Conservation (phyloP, 2,888 invertebrate genomes). For the Hirtodrosophila trivittata region DNA sequence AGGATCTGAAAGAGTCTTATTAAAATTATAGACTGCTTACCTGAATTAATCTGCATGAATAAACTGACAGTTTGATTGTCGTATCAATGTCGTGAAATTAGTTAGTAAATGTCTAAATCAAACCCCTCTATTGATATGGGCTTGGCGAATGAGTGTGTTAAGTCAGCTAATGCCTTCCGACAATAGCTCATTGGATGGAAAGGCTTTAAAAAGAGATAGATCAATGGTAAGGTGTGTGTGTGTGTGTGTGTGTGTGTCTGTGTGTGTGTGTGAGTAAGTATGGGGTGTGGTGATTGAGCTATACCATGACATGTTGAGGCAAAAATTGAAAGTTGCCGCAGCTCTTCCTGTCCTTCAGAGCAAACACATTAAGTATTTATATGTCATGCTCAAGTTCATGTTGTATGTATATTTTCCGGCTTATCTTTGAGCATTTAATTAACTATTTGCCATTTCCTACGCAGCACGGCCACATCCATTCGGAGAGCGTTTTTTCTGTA, state of each 20-base stretch:
- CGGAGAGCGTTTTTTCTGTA: slow-evolving; percentile 34
- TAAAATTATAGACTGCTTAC: not conserved
- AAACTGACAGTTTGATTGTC: slow-evolving; percentile 36
- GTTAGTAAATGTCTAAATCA: slow-evolving; percentile 38
- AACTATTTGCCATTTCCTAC: slow-evolving; percentile 56
- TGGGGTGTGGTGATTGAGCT: slow-evolving; percentile 43
- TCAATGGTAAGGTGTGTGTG: not conserved
- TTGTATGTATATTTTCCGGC: slow-evolving; percentile 26
- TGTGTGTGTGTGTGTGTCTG: slow-evolving; percentile 4
- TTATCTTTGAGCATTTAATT: slow-evolving; percentile 58
- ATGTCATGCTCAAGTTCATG: slow-evolving; percentile 47
- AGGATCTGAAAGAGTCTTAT: not conserved
- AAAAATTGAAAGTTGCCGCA: slow-evolving; percentile 45
- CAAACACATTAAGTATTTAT: slow-evolving; percentile 9
- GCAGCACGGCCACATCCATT: slow-evolving; percentile 40
- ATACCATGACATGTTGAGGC: slow-evolving; percentile 18
- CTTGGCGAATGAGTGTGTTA: slow-evolving; percentile 15
- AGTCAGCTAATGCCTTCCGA: slow-evolving; percentile 14
- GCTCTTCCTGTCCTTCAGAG: slow-evolving; percentile 59
- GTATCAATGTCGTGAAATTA: slow-evolving; percentile 44
- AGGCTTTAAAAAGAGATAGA: slow-evolving; percentile 28
- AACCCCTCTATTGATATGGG: slow-evolving; percentile 27
- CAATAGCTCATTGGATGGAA: slow-evolving; percentile 33
- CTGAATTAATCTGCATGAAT: slow-evolving; percentile 1
- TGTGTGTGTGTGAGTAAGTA: not conserved